Evolutionary conservation across 2,797 vertebrate species (phyloP), one percentile per base, ranked within the genome.

Genomic region (Triplophysa yarkandensis): DNA sequence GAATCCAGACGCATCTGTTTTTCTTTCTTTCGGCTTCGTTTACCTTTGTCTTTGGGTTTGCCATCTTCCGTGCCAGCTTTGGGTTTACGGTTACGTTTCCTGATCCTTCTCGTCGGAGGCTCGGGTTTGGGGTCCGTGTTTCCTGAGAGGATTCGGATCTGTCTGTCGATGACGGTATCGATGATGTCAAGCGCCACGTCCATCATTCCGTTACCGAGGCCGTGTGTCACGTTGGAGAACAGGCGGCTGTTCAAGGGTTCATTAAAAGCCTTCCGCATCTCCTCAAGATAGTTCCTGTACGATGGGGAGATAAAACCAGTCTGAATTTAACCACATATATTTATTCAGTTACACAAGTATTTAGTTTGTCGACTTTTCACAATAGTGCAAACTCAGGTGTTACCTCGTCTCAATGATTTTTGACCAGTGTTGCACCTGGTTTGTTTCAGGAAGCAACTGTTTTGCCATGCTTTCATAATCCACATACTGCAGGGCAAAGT

Each of bases 351-450:
- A n/a, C n/a, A n/a, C n/a, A 3, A 9, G 21, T 21, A 8, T 52
- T 21, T 52, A 23, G 50, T 52, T 11, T 52, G 14, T 10, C 23
- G 10, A 11, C 36, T 39, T 14, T 3, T 6, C 6, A n/a, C n/a
- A n/a, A n/a, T n/a, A n/a, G n/a, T n/a, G n/a, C n/a, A n/a, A n/a
- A n/a, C n/a, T n/a, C n/a, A n/a, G 27, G 65, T 75, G 0, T 76
- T 88, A 93, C 92, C 91, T 93, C 1, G 92, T 92, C 83, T 93
- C 92, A 55, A 93, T 93, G 19, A 93, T 91, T 84, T 93, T 93
- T 72, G 92, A 93, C 92, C 92, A 93, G 84, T 93, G 92, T 52
- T 93, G 92, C 32, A 93, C 91, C 19, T 91, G 92, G 60, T 93
- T 93, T 0, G 84, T 90, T 55, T 91, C 88, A 0, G 92, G 92